phyloP scores from a whole-genome alignment of 1,140 invertebrate genomes.

The Reticulitermes speratus region DNA sequence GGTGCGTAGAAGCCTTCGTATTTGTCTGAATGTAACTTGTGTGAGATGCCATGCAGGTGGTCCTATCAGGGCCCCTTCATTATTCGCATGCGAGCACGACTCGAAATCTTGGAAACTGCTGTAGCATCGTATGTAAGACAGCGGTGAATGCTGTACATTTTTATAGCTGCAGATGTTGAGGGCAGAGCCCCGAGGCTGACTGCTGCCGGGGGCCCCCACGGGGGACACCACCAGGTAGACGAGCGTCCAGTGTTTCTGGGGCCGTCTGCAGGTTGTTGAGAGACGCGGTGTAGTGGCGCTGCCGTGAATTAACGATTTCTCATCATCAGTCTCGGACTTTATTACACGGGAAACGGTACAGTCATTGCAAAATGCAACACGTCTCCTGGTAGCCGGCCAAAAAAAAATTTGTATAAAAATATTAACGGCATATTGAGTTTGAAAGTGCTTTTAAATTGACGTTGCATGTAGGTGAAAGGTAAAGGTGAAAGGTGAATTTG shows the following conservation, averaged over 20 bases:
- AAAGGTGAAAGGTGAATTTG: too few relatives aligned
- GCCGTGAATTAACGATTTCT: conserved; percentile 15
- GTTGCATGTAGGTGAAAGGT: too few relatives aligned
- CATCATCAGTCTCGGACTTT: conserved; percentile 10
- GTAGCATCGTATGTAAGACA: not conserved
- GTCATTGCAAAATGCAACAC: not conserved
- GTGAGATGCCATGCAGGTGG: not conserved
- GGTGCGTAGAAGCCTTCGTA: too few relatives aligned
- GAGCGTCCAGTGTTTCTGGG: not conserved
- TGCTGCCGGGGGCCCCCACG: not conserved
- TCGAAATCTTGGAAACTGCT: not conserved
- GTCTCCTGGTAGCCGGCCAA: too few relatives aligned
- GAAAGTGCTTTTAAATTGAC: too few relatives aligned
- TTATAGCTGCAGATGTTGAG: not conserved
- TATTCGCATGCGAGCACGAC: not conserved
- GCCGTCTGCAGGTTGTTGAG: not conserved
- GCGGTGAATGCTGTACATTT: not conserved
- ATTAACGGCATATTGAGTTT: too few relatives aligned
- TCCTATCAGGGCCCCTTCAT: not conserved
- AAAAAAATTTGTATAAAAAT: too few relatives aligned
- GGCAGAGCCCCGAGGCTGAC: not conserved
- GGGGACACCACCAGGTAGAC: not conserved
- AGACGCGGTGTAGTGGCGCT: not conserved
- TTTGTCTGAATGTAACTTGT: too few relatives aligned
- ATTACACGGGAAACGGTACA: not conserved